Base-by-base conservation (phyloP, 2,113 vertebrate genomes). In the Bujurquina vittata region DNA sequence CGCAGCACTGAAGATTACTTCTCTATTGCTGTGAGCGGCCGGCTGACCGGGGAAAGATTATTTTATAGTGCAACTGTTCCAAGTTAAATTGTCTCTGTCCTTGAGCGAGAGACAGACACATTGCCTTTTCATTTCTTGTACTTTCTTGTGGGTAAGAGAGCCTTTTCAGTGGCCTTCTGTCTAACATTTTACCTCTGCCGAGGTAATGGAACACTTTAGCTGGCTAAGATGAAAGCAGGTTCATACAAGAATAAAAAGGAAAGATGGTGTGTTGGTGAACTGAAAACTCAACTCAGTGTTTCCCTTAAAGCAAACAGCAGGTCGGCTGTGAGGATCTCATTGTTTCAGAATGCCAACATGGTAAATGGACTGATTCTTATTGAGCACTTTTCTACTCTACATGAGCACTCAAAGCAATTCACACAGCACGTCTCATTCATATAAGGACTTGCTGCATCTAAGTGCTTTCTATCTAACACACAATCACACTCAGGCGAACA, bases 61-160 rank as follows among this genome's bases (percentile, higher is more conserved):
- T 61, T 89, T 83, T 61, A 67, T 22, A 37, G 3, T 43, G 58
- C 40, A 60, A 62, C 22, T 20, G 52, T 63, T 57, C n/a, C 74
- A 54, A 54, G 61, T 79, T 58, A 56, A 75, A 23, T 75, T 29
- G 83, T 60, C 22, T 63, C 31, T n/a, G 72, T 57, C 75, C 59
- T 75, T 59, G n/a, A 61, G 18, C 1, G 10, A 59, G 40, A 63
- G 12, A 40, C 9, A 5, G 22, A 75, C 33, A 49, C 4, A n/a
- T 40, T 57, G 12, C 72, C n/a, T 80, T 74, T 82, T 75, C 43
- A 55, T 15, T 72, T 11, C 8, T 72, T 54, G 18, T 33, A 54
- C 67, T 54, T 31, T 72, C 49, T 10, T 17, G 31, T 33, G 5
- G 23, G 15, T 49, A 12, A 58, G 52, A 56, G 8, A 37, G 20